Conservation (phyloP, 2,888 invertebrate genomes). For the Limnephilus rhombicus region DNA sequence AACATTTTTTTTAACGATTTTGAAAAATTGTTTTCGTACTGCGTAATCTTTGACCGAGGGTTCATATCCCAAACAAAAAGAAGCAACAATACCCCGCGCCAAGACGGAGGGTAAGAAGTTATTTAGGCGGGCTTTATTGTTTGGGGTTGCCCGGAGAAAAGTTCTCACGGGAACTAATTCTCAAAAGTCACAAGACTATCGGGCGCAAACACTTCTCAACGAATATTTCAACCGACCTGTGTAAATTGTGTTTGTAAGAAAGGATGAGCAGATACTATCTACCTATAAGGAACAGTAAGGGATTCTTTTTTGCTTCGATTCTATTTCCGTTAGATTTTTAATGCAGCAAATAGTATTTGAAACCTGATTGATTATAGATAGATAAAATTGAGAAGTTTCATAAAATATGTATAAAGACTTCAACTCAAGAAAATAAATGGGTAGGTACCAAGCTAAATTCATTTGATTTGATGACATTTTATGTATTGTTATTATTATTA, state of each 20-base stretch:
- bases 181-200: slow-evolving; percentile 16
- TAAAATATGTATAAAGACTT: no score
- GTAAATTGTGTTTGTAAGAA: neutral
- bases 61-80: slow-evolving; percentile 10
- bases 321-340: neutral
- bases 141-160: slow-evolving; percentile 52
- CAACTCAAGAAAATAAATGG: no score
- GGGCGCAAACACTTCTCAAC: slow-evolving; percentile 24
- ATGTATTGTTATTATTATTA: no score
- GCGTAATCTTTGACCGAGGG: slow-evolving; percentile 25
- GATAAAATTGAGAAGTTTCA: neutral
- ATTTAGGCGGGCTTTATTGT: slow-evolving; percentile 51
- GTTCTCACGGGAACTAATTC: slow-evolving; percentile 63
- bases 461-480: no score
- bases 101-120: slow-evolving; percentile 64
- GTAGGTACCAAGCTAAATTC: no score
- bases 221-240: neutral
- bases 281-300: neutral
- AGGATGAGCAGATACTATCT: neutral
- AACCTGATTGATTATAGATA: neutral
- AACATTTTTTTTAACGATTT: no score
- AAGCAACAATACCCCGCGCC: slow-evolving; percentile 19
- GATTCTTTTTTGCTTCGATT: neutral
- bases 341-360: neutral
- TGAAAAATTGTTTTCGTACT: neutral